Conservation (phyloP, 2,888 invertebrate species). For the Agrotis puta region DNA sequence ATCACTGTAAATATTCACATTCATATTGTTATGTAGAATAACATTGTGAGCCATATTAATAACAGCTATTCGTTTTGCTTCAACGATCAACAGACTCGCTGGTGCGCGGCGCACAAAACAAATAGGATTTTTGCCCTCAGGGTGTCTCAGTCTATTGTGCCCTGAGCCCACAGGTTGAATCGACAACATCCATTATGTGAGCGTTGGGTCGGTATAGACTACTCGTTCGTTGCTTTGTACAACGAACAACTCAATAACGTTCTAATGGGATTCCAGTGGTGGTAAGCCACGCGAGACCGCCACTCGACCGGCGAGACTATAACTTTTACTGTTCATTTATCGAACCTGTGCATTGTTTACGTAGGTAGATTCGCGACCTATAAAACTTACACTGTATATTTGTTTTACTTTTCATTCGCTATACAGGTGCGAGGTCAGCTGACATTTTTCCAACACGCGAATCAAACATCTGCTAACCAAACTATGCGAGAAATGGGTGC, state of each 20-base stretch:
- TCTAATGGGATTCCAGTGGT: slow-evolving; percentile 87
- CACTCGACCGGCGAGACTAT: slow-evolving; percentile 70
- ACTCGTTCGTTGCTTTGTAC: slow-evolving; percentile 77
- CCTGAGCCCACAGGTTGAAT: slow-evolving; percentile 69
- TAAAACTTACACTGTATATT: slow-evolving; percentile 64
- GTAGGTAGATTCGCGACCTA: slow-evolving; percentile 73
- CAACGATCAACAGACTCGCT: slow-evolving; percentile 18
- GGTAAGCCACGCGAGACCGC: slow-evolving; percentile 84
- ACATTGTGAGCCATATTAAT: slow-evolving; percentile 22
- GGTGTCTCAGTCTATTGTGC: slow-evolving; percentile 73
- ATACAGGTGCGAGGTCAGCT: slow-evolving; percentile 41
- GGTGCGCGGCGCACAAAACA: slow-evolving; percentile 51
- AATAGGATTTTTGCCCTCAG: slow-evolving; percentile 71
- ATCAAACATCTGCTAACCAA: slow-evolving; percentile 64
- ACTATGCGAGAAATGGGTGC: slow-evolving; percentile 62
- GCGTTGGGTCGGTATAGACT: slow-evolving; percentile 77
- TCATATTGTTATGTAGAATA: slow-evolving; percentile 13
- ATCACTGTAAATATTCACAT: slow-evolving; percentile 1
- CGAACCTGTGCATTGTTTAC: slow-evolving; percentile 76
- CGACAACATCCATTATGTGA: slow-evolving; percentile 74
- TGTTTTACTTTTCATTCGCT: slow-evolving; percentile 26
- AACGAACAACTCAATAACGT: slow-evolving; percentile 86
- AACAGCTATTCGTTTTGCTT: slow-evolving; percentile 16
- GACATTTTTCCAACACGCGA: slow-evolving; percentile 43
- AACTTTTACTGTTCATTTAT: slow-evolving; percentile 78